Evolutionary conservation across 2,888 invertebrate species (phyloP).

Genomic region (Nasonovia ribisnigri): DNA sequence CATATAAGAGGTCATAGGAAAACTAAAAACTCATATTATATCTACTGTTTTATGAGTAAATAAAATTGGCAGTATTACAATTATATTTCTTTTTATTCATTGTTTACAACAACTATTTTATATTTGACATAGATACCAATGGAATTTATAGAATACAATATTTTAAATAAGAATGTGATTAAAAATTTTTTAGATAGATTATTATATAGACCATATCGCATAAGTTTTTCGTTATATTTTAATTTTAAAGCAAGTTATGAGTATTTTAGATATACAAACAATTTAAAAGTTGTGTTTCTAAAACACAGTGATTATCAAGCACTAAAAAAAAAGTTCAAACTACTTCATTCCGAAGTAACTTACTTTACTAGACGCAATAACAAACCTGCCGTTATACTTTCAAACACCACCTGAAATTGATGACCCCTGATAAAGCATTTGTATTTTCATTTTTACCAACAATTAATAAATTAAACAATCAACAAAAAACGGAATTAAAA

Average conservation of each 20-base stretch:
- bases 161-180: too few species aligned
- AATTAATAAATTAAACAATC: neutral
- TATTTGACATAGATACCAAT: too few species aligned
- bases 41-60: neutral
- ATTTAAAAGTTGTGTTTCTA: too few species aligned
- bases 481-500: constrained; percentile 4
- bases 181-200: too few species aligned
- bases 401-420: neutral
- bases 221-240: too few species aligned
- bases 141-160: too few species aligned
- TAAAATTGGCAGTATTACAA: neutral
- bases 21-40: neutral
- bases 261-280: too few species aligned
- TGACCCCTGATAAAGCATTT: neutral
- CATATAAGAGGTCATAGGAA: neutral
- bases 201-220: too few species aligned
- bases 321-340: neutral
- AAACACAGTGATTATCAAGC: too few species aligned
- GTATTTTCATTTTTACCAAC: neutral
- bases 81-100: neutral
- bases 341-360: neutral
- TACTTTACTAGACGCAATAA: neutral
- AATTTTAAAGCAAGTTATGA: too few species aligned
- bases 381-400: neutral
- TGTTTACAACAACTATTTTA: neutral